phyloP scores from a whole-genome alignment of 2,113 vertebrate genomes.

The Euleptes europaea region DNA sequence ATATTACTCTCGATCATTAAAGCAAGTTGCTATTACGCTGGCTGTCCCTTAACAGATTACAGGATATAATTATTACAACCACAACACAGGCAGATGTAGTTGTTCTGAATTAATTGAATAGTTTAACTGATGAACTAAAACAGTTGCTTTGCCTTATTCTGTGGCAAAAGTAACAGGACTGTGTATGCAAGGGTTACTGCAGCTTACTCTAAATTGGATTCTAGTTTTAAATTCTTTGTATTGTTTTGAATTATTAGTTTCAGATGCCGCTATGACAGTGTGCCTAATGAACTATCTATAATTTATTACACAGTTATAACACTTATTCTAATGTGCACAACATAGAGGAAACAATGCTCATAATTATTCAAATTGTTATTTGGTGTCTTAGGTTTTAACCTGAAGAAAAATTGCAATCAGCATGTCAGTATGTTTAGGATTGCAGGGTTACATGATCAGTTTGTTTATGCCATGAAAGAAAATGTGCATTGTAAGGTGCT shows the following conservation, averaged over 20 bases:
- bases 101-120: neutral
- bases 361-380: neutral
- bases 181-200: neutral
- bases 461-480: neutral
- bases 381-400: neutral
- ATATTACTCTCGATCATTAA: constrained; percentile 45
- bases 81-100: constrained; percentile 1
- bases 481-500: neutral
- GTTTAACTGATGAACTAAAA: constrained; percentile 22
- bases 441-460: neutral
- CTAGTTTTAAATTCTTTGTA: constrained; percentile 5
- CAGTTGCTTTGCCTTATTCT: neutral
- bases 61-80: neutral
- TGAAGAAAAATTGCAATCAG: neutral
- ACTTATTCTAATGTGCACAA: neutral
- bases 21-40: constrained; percentile 36
- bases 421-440: neutral
- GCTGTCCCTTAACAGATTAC: neutral
- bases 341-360: neutral
- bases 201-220: neutral
- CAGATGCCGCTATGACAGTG: neutral
- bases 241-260: neutral
- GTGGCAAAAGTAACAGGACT: neutral
- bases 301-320: neutral
- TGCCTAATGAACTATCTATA: neutral